Percentiles rank a stretch among this genome's conserved stretches.
phyloP scores from a whole-genome alignment of 2,797 vertebrate species.

The Premnoplex brunnescens region DNA sequence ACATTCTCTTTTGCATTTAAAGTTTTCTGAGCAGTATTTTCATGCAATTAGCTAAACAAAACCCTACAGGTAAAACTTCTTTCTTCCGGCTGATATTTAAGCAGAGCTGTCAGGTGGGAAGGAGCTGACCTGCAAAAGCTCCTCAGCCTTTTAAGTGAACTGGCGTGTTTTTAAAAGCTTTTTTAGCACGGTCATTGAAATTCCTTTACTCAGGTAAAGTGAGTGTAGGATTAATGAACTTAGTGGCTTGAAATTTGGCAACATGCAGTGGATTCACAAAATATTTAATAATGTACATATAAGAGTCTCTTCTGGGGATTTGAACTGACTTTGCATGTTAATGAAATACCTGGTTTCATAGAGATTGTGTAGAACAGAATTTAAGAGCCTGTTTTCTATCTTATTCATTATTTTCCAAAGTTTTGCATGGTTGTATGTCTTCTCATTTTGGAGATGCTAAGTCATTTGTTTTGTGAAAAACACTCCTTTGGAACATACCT shows the following conservation, averaged over 20 bases:
- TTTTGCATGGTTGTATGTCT: neutral
- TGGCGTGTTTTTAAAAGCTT: neutral
- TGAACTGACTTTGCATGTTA: neutral
- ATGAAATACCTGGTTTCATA: neutral
- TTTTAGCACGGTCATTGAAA: neutral
- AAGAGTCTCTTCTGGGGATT: neutral
- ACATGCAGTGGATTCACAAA: neutral
- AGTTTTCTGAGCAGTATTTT: neutral
- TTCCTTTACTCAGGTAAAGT: neutral
- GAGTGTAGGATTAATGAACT: neutral
- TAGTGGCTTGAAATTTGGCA: neutral
- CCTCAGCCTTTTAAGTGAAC: neutral
- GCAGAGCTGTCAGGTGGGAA: neutral
- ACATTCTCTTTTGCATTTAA: neutral
- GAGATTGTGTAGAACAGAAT: neutral
- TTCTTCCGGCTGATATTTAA: neutral
- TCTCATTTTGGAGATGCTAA: neutral
- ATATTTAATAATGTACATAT: neutral
- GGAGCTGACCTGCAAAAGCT: neutral
- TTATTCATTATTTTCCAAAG: neutral
- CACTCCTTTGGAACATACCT: neutral
- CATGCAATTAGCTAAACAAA: neutral
- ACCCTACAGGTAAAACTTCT: neutral
- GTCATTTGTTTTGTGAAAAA: neutral
- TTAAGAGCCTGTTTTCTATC: neutral